Evolutionary conservation across 2,888 invertebrate genomes (phyloP).

Genomic region (Stenolophus ochropezus): DNA sequence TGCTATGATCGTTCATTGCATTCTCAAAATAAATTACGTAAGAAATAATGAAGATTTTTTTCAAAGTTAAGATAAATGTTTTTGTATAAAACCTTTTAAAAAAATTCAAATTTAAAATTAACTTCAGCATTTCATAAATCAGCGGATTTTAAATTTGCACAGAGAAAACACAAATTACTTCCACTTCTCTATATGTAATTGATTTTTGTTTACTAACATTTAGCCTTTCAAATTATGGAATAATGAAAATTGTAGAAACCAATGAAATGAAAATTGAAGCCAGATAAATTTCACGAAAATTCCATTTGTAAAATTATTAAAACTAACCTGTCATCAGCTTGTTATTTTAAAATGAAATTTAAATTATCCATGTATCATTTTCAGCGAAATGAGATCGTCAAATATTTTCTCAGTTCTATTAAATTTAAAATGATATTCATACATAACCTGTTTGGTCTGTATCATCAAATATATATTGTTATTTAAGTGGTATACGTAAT

Average conservation of each 20-base stretch:
- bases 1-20: no score
- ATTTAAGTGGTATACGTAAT: no score
- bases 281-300: neutral
- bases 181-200: conserved; percentile 5
- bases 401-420: no score
- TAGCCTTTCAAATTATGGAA: conserved; percentile 6
- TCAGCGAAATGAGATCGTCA: neutral
- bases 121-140: neutral
- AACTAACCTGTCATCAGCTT: neutral
- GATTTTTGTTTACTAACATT: conserved; percentile 19
- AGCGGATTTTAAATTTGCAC: neutral
- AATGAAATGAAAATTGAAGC: conserved; percentile 11
- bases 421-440: no score
- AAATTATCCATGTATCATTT: neutral
- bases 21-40: no score
- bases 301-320: neutral
- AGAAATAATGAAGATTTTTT: no score
- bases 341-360: neutral
- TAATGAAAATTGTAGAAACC: conserved; percentile 17
- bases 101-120: neutral
- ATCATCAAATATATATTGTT: no score
- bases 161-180: neutral
- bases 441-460: no score
- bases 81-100: neutral
- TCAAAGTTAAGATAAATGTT: no score